These are phyloP conservation scores for Peromyscus eremicus DNA, from an alignment of 2,797 vertebrate species.

Conservation along the genomic window DNA sequence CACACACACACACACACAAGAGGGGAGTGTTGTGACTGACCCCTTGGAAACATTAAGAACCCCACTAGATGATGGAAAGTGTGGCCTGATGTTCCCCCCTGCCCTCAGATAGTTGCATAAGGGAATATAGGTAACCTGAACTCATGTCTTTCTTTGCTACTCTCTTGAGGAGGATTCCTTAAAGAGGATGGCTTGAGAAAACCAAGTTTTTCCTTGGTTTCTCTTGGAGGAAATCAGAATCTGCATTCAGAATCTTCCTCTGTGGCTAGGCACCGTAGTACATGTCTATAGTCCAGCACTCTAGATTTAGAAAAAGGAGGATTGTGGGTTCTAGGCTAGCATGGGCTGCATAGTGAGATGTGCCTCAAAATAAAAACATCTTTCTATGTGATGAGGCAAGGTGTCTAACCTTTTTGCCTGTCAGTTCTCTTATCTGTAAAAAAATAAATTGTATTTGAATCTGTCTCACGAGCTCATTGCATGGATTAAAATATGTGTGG, in stretches of 20 bases:
- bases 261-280: neutral
- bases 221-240: neutral
- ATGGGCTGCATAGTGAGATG: neutral
- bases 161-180: neutral
- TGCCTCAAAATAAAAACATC: neutral
- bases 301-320: too few species aligned
- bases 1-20: neutral
- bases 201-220: neutral
- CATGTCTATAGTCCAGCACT: neutral
- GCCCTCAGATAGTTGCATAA: neutral
- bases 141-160: neutral
- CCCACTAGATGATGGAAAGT: neutral
- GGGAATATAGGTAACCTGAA: neutral
- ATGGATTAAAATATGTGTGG: neutral
- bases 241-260: conserved; percentile 21
- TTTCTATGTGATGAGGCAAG: neutral
- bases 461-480: neutral
- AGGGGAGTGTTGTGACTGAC: neutral
- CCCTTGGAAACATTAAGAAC: neutral
- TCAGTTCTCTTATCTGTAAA: conserved; percentile 41
- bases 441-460: neutral
- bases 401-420: neutral
- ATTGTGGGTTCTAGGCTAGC: neutral
- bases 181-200: conserved; percentile 26
- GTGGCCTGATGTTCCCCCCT: neutral